Conservation (phyloP, 2,797 vertebrate genomes). For the Pangasius krempfi region DNA sequence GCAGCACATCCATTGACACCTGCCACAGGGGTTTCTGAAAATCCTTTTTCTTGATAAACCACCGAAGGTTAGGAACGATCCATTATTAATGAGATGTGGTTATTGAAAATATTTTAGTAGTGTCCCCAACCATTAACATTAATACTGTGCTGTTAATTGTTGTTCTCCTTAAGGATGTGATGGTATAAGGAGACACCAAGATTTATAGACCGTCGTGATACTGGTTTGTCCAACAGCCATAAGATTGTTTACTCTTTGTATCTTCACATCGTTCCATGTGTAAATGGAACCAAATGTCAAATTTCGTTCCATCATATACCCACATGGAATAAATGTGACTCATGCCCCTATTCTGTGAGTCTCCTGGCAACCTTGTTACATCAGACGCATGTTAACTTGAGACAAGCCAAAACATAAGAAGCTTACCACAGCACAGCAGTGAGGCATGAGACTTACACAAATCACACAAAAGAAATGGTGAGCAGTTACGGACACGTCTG, state of each 20-base stretch:
- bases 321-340: conserved; percentile 12
- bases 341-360: background rate
- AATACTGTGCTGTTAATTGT: no score
- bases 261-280: background rate
- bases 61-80: background rate
- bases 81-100: no score
- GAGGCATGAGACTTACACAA: conserved; percentile 4
- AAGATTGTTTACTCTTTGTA: background rate
- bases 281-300: background rate
- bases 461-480: conserved; percentile 32
- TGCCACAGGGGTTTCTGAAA: background rate
- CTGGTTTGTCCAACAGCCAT: background rate
- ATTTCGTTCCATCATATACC: background rate
- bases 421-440: conserved; percentile 24
- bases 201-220: background rate
- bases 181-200: no score
- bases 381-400: background rate
- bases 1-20: no score
- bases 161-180: no score
- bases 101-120: no score
- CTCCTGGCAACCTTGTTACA: background rate
- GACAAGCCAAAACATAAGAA: conserved; percentile 26
- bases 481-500: conserved; percentile 35
- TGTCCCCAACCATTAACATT: no score
- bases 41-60: background rate